These are phyloP conservation scores for Cyclopterus lumpus DNA, from an alignment of 2,797 vertebrate genomes.

Conservation along the genomic window DNA sequence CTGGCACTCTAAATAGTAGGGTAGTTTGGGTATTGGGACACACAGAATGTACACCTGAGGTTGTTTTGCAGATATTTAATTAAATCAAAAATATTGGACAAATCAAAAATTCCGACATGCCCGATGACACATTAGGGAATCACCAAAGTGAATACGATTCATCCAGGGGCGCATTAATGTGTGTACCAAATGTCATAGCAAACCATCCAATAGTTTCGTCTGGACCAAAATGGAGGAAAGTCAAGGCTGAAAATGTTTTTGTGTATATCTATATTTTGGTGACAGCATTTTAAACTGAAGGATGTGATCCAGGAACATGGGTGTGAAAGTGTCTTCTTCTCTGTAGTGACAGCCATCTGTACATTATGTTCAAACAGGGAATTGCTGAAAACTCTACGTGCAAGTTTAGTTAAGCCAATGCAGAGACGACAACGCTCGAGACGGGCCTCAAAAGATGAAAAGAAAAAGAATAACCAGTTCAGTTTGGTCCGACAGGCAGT, in stretches of 20 bases:
- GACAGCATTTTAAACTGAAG: no score
- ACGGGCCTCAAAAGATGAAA: conserved; percentile 62
- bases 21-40: background rate
- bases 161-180: no score
- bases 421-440: conserved; percentile 16
- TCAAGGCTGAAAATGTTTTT: background rate
- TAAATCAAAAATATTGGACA: background rate
- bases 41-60: background rate
- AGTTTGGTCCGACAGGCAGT: conserved; percentile 38
- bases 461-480: conserved; percentile 55
- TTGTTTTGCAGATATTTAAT: background rate
- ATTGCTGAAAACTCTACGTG: conserved; percentile 34
- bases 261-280: background rate
- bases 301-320: background rate
- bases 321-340: background rate
- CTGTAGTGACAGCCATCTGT: background rate
- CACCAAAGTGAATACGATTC: no score
- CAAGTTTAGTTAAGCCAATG: conserved; percentile 43
- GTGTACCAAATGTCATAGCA: no score
- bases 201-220: no score
- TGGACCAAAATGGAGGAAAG: no score
- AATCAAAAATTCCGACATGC: no score
- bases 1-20: no score
- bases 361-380: conserved; percentile 38
- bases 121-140: no score